Evolutionary conservation across 2,888 invertebrate genomes (phyloP), one percentile per base, ranked within the genome.

Genomic region (Cheilosia scutellata): DNA sequence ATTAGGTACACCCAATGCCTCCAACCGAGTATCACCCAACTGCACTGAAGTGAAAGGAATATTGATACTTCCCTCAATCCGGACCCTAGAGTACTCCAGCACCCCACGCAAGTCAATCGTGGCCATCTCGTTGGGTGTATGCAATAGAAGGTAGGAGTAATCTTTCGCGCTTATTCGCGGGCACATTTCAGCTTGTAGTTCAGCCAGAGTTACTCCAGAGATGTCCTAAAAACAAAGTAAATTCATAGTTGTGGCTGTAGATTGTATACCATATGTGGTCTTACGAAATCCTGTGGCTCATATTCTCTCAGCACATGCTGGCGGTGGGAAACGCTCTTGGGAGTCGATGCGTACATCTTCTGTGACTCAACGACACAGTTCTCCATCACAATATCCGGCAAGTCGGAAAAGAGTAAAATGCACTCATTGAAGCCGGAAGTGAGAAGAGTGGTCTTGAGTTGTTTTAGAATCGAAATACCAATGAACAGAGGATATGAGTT

Each of bases 391-490:
- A 99, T 97, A 92, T 98, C 98, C 62, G 99, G 99, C 90, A 99
- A 94, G 93, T 99, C 99, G n/a, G 99, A 99, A 93, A 99, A 99
- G 27, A 99, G 93, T 47, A 99, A 93, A 88, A 99, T 99, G 91
- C 99, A 99, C 91, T 99, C 99, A 92, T 99, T 99, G 93, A 99
- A 99, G 9, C 98, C 98, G 0, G 97, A 98, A 5, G 95, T 94
- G 3, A 99, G 94, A 6, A 99, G 92, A 0, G 97, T 95, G 88
- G 95, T 96, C 70, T 97, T 94, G 31, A 99, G 93, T 91, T 99
- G 99, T 71, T 96, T 95, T 51, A 99, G 93, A 88, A 99, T 97
- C 0, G 98, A 97, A 7, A 99, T 95, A 0, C 99, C 99, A 91
- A 99, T 97, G 91, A 97, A 98, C 1, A 99, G 93, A 0, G 99